Conservation (phyloP, 2,888 invertebrate species). For the Drosophila cognata region DNA sequence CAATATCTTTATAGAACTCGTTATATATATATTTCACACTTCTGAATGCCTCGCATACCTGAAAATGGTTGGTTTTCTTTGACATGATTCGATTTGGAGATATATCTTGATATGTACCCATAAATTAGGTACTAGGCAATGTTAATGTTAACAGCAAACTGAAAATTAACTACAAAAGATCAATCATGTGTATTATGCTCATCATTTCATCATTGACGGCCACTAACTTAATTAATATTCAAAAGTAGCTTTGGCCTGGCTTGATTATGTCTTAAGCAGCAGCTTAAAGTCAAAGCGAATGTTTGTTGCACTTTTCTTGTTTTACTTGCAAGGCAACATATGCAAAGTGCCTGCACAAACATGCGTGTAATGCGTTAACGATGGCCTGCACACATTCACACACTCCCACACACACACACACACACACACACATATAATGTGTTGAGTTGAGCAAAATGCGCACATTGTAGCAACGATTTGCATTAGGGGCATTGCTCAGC, state of each 20-base stretch:
- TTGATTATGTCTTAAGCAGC: conserved; percentile 33
- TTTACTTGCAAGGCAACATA: conserved; percentile 28
- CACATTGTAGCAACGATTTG: conserved; percentile 73
- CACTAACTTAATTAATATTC: not conserved
- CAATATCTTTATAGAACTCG: not conserved
- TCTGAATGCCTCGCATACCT: not conserved
- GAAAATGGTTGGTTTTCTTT: not conserved
- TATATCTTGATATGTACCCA: not conserved
- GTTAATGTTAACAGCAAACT: not conserved
- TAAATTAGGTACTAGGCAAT: not conserved
- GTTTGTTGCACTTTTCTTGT: not conserved
- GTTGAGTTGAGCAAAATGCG: conserved; percentile 34
- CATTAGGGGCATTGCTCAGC: conserved; percentile 72
- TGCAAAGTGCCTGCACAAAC: conserved; percentile 72
- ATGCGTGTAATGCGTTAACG: conserved; percentile 73
- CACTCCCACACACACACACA: conserved; percentile 1
- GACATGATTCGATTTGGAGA: not conserved
- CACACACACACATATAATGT: conserved; percentile 10
- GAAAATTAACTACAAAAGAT: not conserved
- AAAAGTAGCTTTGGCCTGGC: not conserved
- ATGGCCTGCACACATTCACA: conserved; percentile 42
- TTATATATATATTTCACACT: not conserved
- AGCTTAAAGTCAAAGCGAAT: conserved; percentile 25
- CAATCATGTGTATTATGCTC: not conserved
- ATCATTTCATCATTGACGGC: not conserved